These are phyloP conservation scores for Silvanus unidentatus DNA, from an alignment of 2,888 invertebrate genomes.

Conservation along the genomic window DNA sequence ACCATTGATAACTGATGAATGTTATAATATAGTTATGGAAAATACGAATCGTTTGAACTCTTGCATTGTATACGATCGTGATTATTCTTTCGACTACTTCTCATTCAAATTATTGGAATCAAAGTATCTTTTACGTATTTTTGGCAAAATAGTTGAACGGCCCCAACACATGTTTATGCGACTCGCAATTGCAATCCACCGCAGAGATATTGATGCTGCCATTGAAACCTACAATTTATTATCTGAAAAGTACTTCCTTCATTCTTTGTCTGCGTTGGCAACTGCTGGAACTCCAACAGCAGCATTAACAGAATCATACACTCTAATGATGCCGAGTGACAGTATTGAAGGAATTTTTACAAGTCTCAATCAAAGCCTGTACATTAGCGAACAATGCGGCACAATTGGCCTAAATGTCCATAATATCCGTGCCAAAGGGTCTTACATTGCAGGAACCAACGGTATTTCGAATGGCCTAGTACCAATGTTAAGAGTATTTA, in stretches of 20 bases:
- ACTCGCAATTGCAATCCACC: slow-evolving; percentile 95
- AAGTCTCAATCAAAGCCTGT: slow-evolving; percentile 85
- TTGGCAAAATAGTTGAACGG: slow-evolving; percentile 88
- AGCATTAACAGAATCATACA: slow-evolving; percentile 92
- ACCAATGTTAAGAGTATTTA: slow-evolving; percentile 92
- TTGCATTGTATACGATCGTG: slow-evolving; percentile 93
- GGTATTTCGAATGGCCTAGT: slow-evolving; percentile 93
- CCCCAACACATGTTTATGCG: slow-evolving; percentile 99
- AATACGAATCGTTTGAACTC: slow-evolving; percentile 89
- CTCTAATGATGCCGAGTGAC: slow-evolving; percentile 90
- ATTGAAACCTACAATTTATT: slow-evolving; percentile 94
- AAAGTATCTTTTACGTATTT: slow-evolving; percentile 87
- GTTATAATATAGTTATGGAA: slow-evolving; percentile 73
- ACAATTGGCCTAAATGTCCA: slow-evolving; percentile 97
- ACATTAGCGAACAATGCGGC: slow-evolving; percentile 94
- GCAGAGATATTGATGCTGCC: slow-evolving; percentile 83
- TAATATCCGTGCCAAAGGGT: slow-evolving; percentile 87
- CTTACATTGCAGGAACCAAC: slow-evolving; percentile 89
- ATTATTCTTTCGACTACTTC: slow-evolving; percentile 96
- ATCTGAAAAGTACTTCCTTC: slow-evolving; percentile 94
- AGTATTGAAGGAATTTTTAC: slow-evolving; percentile 94
- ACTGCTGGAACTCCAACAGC: slow-evolving; percentile 88
- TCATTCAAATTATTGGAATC: slow-evolving; percentile 98
- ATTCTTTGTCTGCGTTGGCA: slow-evolving; percentile 95
- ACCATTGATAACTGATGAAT: slow-evolving; percentile 83